A percentile compares a stretch with the other conserved stretches of the same genome.
phyloP scores from a whole-genome alignment of 2,888 invertebrate species.

The Dendrolimus houi region DNA sequence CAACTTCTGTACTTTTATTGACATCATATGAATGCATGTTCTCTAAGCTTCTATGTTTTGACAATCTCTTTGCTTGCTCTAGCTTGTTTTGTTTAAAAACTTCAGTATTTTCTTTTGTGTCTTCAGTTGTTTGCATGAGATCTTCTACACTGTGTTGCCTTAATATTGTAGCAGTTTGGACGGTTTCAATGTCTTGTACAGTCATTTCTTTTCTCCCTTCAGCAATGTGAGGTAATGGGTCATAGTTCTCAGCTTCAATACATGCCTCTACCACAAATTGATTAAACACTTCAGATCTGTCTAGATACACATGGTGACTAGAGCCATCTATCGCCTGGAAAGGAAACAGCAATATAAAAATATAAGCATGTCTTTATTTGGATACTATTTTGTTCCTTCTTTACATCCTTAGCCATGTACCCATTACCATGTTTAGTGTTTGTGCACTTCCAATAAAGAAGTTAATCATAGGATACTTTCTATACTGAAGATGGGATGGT shows the following conservation, averaged over 20 bases:
- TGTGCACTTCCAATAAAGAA: too few relatives aligned
- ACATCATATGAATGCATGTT: not conserved
- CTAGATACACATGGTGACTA: constrained; percentile 97
- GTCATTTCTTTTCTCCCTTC: not conserved
- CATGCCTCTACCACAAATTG: constrained; percentile 87
- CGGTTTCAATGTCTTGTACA: not conserved
- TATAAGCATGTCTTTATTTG: too few relatives aligned
- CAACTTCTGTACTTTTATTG: not conserved
- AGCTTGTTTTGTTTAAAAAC: not conserved
- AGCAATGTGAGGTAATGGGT: constrained; percentile 9
- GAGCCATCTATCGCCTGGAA: constrained; percentile 88
- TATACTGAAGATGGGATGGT: too few relatives aligned
- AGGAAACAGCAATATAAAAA: too few relatives aligned
- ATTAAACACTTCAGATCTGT: constrained; percentile 92
- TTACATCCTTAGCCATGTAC: too few relatives aligned
- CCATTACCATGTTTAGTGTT: too few relatives aligned
- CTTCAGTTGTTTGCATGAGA: not conserved
- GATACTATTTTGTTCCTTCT: too few relatives aligned
- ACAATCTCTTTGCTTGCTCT: not conserved
- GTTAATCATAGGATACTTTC: too few relatives aligned
- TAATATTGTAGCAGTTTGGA: not conserved
- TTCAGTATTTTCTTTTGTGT: not conserved
- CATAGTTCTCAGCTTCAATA: constrained; percentile 56
- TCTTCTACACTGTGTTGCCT: not conserved
- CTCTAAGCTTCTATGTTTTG: not conserved